A percentile compares a stretch with the other conserved stretches of the same genome.
Conservation (phyloP, 1,140 invertebrate genomes). For the Laodelphax striatellus region DNA sequence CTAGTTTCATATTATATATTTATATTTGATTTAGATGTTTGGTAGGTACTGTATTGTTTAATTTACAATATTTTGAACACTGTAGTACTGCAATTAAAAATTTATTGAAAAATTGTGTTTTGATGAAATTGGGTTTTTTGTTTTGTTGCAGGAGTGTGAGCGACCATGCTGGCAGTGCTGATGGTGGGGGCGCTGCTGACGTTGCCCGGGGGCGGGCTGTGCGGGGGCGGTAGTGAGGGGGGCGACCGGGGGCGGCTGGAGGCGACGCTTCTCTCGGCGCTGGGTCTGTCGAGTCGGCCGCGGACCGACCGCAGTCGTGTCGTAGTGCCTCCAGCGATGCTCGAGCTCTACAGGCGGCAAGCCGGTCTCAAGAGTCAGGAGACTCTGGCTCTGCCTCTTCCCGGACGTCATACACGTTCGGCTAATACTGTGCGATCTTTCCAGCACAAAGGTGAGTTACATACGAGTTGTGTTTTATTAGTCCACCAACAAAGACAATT, state of each 20-base stretch:
- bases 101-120: too few relatives aligned
- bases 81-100: too few relatives aligned
- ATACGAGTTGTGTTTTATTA: too few relatives aligned
- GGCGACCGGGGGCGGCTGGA: conserved; percentile 35
- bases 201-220: conserved; percentile 29
- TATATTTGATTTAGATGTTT: too few relatives aligned
- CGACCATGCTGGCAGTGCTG: conserved; percentile 38
- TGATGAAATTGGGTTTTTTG: too few relatives aligned
- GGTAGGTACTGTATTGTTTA: too few relatives aligned
- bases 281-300: conserved; percentile 57
- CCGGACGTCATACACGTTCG: conserved; percentile 48
- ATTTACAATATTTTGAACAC: too few relatives aligned
- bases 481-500: too few relatives aligned
- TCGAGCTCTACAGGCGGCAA: conserved; percentile 58
- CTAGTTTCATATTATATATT: too few relatives aligned
- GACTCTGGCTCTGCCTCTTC: conserved; percentile 49
- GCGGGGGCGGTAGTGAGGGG: conserved; percentile 20
- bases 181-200: conserved; percentile 37
- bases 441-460: conserved; percentile 58
- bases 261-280: conserved; percentile 53
- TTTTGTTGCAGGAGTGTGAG: conserved; percentile 36
- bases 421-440: conserved; percentile 82
- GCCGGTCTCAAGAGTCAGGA: conserved; percentile 39
- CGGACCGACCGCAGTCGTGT: conserved; percentile 34
- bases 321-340: conserved; percentile 63